phyloP scores from a whole-genome alignment of 2,888 invertebrate species.

The Euclidia mi region DNA sequence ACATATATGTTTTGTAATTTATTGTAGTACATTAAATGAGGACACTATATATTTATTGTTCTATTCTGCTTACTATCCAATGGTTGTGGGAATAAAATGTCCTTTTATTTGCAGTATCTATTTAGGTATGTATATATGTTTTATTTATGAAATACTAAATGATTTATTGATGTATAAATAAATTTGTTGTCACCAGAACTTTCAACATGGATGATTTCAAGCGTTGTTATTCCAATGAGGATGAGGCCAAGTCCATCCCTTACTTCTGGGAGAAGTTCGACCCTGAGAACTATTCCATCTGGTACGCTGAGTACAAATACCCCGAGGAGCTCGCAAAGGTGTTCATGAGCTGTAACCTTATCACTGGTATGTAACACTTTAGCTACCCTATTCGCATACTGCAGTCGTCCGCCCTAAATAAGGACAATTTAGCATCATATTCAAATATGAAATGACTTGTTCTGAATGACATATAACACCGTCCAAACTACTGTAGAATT shows the following conservation, averaged over 20 bases:
- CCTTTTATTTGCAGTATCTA: no score
- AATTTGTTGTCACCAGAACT: conserved; percentile 86
- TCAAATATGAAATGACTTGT: no score
- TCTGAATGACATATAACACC: no score
- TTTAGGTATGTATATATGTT: neutral
- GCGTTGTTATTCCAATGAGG: conserved; percentile 98
- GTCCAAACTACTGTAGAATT: no score
- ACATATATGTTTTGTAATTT: no score
- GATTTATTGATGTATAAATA: neutral
- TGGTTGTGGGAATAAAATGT: no score
- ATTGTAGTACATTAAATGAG: no score
- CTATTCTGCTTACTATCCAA: no score
- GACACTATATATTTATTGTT: no score
- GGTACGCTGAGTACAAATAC: conserved; percentile 99
- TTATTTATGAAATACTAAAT: neutral
- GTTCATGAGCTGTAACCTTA: conserved; percentile 99
- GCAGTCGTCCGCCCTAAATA: no score
- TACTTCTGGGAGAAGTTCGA: conserved; percentile 99
- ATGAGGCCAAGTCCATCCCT: conserved; percentile 97
- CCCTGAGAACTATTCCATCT: conserved; percentile 98
- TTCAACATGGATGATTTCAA: conserved; percentile 99
- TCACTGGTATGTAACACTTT: conserved; percentile 92
- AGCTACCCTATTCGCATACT: no score
- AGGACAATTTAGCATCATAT: no score
- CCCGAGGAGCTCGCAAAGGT: conserved; percentile 96